A percentile compares a stretch with the other conserved stretches of the same genome.
phyloP scores from a whole-genome alignment of 1,140 invertebrate species.

The Mercenaria mercenaria region DNA sequence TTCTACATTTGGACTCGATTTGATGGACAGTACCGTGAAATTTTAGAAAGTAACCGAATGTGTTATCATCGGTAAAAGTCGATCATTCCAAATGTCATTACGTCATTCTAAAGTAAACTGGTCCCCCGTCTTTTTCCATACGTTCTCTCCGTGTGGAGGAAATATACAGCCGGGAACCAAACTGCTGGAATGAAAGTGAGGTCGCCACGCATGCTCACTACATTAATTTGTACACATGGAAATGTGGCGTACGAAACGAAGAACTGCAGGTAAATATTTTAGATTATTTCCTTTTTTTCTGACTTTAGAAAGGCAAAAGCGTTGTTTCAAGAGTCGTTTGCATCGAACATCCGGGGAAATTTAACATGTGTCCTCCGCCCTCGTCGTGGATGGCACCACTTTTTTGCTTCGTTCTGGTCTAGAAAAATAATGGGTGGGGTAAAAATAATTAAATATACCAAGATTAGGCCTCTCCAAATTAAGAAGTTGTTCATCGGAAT shows the following conservation, averaged over 20 bases:
- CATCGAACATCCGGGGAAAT: neutral
- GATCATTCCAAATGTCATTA: neutral
- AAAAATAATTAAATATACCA: neutral
- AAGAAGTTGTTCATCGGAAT: too few species aligned
- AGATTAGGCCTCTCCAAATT: too few species aligned
- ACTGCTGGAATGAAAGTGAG: neutral
- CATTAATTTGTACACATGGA: neutral
- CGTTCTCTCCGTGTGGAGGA: too few species aligned
- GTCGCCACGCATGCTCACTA: neutral
- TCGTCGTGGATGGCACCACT: neutral
- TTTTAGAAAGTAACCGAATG: neutral
- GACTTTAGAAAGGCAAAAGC: neutral
- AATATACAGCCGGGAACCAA: too few species aligned
- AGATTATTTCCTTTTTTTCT: neutral
- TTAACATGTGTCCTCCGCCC: neutral
- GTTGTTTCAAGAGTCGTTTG: neutral
- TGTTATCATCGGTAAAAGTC: neutral
- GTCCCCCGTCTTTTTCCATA: too few species aligned
- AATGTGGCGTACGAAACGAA: neutral
- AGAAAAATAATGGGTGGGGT: neutral
- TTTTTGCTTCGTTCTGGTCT: neutral
- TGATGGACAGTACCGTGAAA: neutral
- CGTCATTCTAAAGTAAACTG: too few species aligned
- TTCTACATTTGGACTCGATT: neutral
- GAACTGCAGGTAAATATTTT: neutral